Evolutionary conservation across 2,888 invertebrate genomes (phyloP).

Genomic region (Amphipyra berbera): DNA sequence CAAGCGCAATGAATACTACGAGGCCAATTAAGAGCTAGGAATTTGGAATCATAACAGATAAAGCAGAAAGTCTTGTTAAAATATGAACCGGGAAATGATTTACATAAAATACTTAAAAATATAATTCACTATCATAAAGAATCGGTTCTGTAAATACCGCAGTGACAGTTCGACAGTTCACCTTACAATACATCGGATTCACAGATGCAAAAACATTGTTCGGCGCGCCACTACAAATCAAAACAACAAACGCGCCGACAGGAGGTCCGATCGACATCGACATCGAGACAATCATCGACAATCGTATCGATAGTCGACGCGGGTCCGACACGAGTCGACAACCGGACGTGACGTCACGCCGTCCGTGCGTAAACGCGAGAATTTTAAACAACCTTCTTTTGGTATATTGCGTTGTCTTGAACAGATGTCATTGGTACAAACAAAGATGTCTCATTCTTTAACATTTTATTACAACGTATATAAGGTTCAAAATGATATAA

Average conservation of each 20-base stretch:
- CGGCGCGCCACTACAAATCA: slow-evolving; percentile 82
- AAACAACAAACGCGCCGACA: slow-evolving; percentile 85
- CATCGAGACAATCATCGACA: slow-evolving; percentile 75
- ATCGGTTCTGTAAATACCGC: slow-evolving; percentile 27
- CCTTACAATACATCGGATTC: slow-evolving; percentile 60
- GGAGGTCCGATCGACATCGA: slow-evolving; percentile 80
- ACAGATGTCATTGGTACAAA: slow-evolving; percentile 82
- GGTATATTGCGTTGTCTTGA: slow-evolving; percentile 80
- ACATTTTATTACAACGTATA: slow-evolving; percentile 63
- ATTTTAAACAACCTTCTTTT: slow-evolving; percentile 88
- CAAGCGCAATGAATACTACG: slow-evolving; percentile 22
- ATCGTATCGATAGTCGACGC: slow-evolving; percentile 71
- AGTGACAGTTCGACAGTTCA: slow-evolving; percentile 34
- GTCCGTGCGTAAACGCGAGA: slow-evolving; percentile 84
- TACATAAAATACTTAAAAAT: too few relatives aligned
- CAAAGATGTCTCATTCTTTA: slow-evolving; percentile 70
- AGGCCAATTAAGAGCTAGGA: slow-evolving; percentile 30
- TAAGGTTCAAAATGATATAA: slow-evolving; percentile 70
- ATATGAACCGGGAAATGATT: too few relatives aligned
- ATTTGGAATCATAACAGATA: slow-evolving; percentile 10
- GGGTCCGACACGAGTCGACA: slow-evolving; percentile 67
- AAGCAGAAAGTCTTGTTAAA: slow-evolving; percentile 13
- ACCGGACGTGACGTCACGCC: slow-evolving; percentile 86
- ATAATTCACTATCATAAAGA: too few relatives aligned
- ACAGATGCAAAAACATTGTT: slow-evolving; percentile 76